Evolutionary conservation across 2,888 invertebrate genomes (phyloP).

Genomic region (Lepidocyrtinus sp.): DNA sequence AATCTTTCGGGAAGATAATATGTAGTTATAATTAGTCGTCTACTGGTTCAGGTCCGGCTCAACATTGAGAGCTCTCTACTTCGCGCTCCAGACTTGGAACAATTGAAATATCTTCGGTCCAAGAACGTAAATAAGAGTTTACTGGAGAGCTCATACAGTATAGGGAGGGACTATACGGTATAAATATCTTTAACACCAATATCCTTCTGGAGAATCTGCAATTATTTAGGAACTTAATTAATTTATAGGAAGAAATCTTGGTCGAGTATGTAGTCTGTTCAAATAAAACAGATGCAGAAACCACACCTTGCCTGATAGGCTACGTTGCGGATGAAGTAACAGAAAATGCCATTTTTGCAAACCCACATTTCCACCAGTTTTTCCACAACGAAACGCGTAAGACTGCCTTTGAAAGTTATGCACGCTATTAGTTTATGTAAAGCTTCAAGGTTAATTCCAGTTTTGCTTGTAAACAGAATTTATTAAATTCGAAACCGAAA

Average conservation of each 20-base stretch:
- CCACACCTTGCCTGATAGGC: conserved; percentile 16
- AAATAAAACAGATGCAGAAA: not conserved
- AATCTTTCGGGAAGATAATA: not conserved
- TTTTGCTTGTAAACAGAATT: conserved; percentile 17
- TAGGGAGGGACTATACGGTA: too few species aligned
- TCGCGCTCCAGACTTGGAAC: too few species aligned
- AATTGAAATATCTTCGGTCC: too few species aligned
- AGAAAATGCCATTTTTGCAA: not conserved
- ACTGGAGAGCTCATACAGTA: too few species aligned
- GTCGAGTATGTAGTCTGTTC: conserved; percentile 1
- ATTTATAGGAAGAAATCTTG: too few species aligned
- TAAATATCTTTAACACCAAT: not conserved
- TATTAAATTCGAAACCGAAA: not conserved
- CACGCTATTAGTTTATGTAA: not conserved
- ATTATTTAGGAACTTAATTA: too few species aligned
- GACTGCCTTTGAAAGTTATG: not conserved
- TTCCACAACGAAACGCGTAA: not conserved
- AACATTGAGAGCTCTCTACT: not conserved
- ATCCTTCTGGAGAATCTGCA: not conserved
- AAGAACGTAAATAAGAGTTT: too few species aligned
- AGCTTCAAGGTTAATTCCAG: not conserved
- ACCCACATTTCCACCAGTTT: not conserved
- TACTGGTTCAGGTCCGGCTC: not conserved
- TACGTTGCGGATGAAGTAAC: conserved; percentile 16
- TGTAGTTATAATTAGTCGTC: not conserved